A percentile compares a stretch with the other conserved stretches of the same genome.
These are phyloP conservation scores for Tupiocoris notatus DNA, from an alignment of 2,888 invertebrate genomes.

Conservation along the genomic window DNA sequence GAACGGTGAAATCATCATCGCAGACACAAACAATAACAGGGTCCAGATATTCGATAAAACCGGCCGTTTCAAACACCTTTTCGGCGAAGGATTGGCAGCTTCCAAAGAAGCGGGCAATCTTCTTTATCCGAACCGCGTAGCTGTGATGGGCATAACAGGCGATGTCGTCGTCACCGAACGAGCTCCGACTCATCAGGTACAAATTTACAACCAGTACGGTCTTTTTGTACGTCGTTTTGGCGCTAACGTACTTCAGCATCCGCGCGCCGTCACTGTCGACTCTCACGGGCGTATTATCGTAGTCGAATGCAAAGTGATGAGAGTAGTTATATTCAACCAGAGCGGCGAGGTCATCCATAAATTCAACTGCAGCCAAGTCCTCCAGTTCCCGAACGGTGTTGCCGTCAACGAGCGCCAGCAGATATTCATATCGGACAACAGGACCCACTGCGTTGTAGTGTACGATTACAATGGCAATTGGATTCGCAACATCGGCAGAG, in stretches of 20 bases:
- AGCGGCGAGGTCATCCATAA: constrained; percentile 95
- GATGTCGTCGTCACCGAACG: constrained; percentile 99
- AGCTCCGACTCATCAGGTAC: constrained; percentile 98
- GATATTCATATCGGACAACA: constrained; percentile 99
- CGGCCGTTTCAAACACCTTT: constrained; percentile 96
- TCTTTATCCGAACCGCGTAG: constrained; percentile 96
- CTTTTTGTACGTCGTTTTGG: constrained; percentile 99
- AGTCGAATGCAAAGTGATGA: constrained; percentile 99
- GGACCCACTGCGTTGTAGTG: constrained; percentile 98
- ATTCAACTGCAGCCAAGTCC: constrained; percentile 95
- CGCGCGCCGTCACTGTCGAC: constrained; percentile 97
- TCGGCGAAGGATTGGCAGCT: constrained; percentile 90
- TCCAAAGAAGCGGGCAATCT: constrained; percentile 97
- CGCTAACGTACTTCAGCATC: constrained; percentile 97
- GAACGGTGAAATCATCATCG: constrained; percentile 97
- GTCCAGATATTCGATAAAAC: constrained; percentile 99
- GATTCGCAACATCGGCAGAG: constrained; percentile 95
- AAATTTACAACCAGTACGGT: constrained; percentile 99
- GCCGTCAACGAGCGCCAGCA: constrained; percentile 99
- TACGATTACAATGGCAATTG: constrained; percentile 97
- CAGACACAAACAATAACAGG: constrained; percentile 98
- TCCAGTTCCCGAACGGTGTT: constrained; percentile 99
- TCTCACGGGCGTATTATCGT: constrained; percentile 97
- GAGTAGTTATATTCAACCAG: constrained; percentile 98
- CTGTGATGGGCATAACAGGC: constrained; percentile 95